Conservation (phyloP, 2,797 vertebrate species). For the Tragopan temminckii region DNA sequence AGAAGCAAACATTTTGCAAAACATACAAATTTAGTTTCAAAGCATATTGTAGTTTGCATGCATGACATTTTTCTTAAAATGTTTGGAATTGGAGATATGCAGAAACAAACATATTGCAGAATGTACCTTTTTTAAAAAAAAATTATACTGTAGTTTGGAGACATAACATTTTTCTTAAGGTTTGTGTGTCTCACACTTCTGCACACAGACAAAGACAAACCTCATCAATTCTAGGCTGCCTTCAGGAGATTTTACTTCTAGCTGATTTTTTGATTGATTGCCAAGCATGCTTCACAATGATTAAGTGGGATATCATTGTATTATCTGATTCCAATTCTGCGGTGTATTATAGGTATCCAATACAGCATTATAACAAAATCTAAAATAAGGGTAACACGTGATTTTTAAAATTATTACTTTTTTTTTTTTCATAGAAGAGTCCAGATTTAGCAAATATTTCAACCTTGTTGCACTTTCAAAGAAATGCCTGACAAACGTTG, state of each 20-base stretch:
- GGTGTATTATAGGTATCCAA: background rate
- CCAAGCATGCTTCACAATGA: background rate
- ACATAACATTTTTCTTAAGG: background rate
- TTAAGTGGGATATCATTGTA: background rate
- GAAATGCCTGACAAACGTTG: background rate
- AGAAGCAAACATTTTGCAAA: background rate
- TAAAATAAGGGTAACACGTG: background rate
- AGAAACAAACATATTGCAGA: background rate
- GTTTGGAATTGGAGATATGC: background rate
- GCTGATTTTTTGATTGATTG: conserved; percentile 36
- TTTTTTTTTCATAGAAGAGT: background rate
- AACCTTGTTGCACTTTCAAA: background rate
- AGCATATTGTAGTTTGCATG: background rate
- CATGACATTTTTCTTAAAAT: background rate
- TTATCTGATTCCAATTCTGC: background rate
- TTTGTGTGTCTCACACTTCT: rapidly evolving
- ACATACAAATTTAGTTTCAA: background rate
- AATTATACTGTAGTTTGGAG: background rate
- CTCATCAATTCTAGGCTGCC: background rate
- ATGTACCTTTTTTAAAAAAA: background rate
- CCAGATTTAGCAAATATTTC: background rate
- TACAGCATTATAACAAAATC: background rate
- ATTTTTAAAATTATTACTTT: background rate
- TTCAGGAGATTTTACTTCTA: background rate
- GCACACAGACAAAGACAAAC: background rate